These are phyloP conservation scores for Pyxicephalus adspersus DNA, from an alignment of 2,113 vertebrate genomes.

Conservation along the genomic window DNA sequence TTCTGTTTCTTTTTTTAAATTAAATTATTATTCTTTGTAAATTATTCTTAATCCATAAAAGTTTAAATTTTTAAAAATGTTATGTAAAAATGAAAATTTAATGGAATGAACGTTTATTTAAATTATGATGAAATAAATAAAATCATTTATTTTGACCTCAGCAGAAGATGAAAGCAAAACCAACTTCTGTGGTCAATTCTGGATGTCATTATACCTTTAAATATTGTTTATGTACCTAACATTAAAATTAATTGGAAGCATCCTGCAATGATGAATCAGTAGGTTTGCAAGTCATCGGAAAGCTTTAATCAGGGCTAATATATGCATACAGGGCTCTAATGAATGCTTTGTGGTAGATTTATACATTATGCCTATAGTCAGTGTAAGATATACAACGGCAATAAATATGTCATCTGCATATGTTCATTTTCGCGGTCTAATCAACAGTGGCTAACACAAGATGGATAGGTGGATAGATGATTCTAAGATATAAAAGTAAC, in stretches of 20 bases:
- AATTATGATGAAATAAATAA: not conserved
- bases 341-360: not conserved
- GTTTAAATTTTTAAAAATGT: too few relatives aligned
- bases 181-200: not conserved
- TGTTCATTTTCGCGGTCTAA: not conserved
- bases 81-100: too few relatives aligned
- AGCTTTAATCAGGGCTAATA: constrained; percentile 2
- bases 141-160: not conserved
- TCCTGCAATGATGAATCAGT: constrained; percentile 6
- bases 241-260: constrained; percentile 15
- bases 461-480: too few relatives aligned
- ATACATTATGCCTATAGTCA: not conserved
- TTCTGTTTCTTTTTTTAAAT: too few relatives aligned
- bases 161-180: not conserved
- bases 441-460: not conserved
- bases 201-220: constrained; percentile 11
- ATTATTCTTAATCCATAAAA: too few relatives aligned
- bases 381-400: not conserved
- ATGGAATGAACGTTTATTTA: not conserved
- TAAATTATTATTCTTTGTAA: too few relatives aligned
- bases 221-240: not conserved
- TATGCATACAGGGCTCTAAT: constrained; percentile 5
- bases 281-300: not conserved
- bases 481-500: too few relatives aligned
- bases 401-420: constrained; percentile 12